Conservation (phyloP, 2,888 invertebrate genomes). For the Drosophila paucipuncta region DNA sequence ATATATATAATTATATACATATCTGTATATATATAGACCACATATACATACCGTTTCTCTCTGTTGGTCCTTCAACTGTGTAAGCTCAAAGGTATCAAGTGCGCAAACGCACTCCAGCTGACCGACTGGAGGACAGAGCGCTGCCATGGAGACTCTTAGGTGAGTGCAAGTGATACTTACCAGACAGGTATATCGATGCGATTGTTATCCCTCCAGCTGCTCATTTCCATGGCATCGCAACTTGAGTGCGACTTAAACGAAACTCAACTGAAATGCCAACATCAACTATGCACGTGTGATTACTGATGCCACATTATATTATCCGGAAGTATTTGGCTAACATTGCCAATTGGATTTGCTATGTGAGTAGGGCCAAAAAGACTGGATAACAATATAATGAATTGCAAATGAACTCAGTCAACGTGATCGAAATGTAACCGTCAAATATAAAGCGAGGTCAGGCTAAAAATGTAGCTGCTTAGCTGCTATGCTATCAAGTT, state of each 20-base stretch:
- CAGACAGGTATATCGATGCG: neutral
- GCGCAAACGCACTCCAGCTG: conserved; percentile 40
- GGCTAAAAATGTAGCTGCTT: neutral
- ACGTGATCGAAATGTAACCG: conserved; percentile 34
- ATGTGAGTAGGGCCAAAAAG: conserved; percentile 48
- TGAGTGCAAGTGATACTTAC: conserved; percentile 11
- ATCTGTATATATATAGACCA: neutral
- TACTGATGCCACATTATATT: conserved; percentile 49
- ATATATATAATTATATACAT: too few relatives aligned
- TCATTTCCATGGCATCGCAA: conserved; percentile 43
- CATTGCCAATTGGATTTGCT: conserved; percentile 65
- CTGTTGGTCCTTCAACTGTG: neutral
- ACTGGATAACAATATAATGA: conserved; percentile 55
- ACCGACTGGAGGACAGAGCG: conserved; percentile 5
- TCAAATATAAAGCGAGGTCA: conserved; percentile 2
- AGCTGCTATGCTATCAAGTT: neutral
- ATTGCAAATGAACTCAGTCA: conserved; percentile 26
- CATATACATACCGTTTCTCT: too few relatives aligned
- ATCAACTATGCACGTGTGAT: conserved; percentile 12
- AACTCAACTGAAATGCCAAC: conserved; percentile 52
- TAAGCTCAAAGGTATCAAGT: conserved; percentile 11
- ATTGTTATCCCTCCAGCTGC: conserved; percentile 1
- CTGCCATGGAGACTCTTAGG: conserved; percentile 21
- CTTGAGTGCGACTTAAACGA: conserved; percentile 63
- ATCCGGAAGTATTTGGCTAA: conserved; percentile 69